Evolutionary conservation across 1,140 invertebrate species (phyloP).

Genomic region (Globodera rostochiensis): DNA sequence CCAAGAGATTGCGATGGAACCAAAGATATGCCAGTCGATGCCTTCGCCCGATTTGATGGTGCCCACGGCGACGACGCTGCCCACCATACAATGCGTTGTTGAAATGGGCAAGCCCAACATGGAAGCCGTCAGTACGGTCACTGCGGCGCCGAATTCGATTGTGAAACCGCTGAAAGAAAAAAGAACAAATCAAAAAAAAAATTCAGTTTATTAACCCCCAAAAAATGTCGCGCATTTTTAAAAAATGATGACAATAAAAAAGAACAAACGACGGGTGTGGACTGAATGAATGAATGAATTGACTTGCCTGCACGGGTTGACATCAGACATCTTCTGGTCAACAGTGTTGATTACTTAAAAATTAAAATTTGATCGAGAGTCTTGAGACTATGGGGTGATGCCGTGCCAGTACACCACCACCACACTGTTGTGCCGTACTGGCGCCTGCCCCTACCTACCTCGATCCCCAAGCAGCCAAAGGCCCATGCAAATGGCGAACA

Average conservation of each 20-base stretch:
- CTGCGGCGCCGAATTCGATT: slow-evolving; percentile 63
- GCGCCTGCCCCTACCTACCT: slow-evolving; percentile 70
- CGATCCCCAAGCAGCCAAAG: slow-evolving; percentile 88
- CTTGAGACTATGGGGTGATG: slow-evolving; percentile 69
- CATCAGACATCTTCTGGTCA: slow-evolving; percentile 90
- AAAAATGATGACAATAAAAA: too few relatives aligned
- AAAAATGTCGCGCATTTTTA: too few relatives aligned
- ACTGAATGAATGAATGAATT: neutral
- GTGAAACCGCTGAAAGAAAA: slow-evolving; percentile 53
- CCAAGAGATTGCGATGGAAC: slow-evolving; percentile 94
- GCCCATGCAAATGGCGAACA: slow-evolving; percentile 89
- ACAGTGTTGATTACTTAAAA: slow-evolving; percentile 91
- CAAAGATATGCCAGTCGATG: slow-evolving; percentile 65
- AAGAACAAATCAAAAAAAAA: neutral
- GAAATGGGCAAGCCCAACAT: slow-evolving; percentile 93
- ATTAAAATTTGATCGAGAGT: slow-evolving; percentile 71
- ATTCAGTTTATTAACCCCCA: neutral
- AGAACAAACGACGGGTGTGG: neutral
- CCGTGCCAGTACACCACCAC: neutral
- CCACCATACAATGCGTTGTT: slow-evolving; percentile 95
- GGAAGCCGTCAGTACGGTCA: slow-evolving; percentile 87
- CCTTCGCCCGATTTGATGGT: slow-evolving; percentile 52
- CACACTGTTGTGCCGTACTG: slow-evolving; percentile 77
- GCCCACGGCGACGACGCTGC: slow-evolving; percentile 58
- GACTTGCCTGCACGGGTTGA: slow-evolving; percentile 79